These are phyloP conservation scores for Pollenia amentaria DNA, from an alignment of 2,888 invertebrate species.

Conservation along the genomic window DNA sequence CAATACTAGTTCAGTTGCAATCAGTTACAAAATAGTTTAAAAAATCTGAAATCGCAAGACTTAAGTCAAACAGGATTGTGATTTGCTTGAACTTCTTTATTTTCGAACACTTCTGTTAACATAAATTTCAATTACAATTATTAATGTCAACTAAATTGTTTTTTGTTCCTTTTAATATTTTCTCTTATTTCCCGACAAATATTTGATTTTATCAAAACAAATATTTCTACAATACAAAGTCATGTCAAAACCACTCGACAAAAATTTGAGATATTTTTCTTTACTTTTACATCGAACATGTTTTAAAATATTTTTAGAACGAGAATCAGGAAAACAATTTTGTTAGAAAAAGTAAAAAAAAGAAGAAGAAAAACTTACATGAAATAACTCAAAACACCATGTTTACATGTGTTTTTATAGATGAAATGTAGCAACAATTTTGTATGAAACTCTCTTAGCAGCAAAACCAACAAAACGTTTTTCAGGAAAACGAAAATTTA, in stretches of 20 bases:
- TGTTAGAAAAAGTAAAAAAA: no score
- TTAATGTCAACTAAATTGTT: background rate
- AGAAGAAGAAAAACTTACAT: background rate
- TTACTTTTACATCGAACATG: constrained; percentile 14
- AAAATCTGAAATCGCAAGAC: no score
- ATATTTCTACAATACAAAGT: constrained; percentile 14
- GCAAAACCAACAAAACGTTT: constrained; percentile 13
- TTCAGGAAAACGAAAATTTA: background rate
- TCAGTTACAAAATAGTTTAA: no score
- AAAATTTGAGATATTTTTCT: background rate
- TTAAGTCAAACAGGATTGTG: no score
- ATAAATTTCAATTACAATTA: constrained; percentile 22
- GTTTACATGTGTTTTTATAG: constrained; percentile 35
- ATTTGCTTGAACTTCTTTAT: background rate
- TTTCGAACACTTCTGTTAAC: background rate
- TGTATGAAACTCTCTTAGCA: constrained; percentile 10
- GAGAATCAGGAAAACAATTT: constrained; percentile 2
- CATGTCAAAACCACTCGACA: background rate
- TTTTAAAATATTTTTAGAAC: constrained; percentile 6
- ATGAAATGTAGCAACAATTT: constrained; percentile 41
- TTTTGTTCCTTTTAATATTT: background rate
- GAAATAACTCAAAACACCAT: background rate
- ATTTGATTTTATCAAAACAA: constrained; percentile 28
- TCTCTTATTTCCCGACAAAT: constrained; percentile 6
- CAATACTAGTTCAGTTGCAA: no score